Evolutionary conservation across 2,113 vertebrate genomes (phyloP).

Genomic region (Hepsetus odoe): DNA sequence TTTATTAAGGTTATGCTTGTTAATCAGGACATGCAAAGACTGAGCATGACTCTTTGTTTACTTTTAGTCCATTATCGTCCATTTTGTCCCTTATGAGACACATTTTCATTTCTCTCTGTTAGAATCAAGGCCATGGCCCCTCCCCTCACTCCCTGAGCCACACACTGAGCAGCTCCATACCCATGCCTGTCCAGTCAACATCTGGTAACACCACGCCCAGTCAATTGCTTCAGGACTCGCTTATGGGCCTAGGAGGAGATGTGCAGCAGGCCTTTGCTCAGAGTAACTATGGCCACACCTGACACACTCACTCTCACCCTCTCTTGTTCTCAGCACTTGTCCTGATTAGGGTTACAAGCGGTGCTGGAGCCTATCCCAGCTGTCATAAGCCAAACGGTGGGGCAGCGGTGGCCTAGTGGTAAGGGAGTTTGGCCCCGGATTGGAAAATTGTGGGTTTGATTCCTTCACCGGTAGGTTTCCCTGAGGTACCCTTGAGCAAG

Average conservation of each 20-base stretch:
- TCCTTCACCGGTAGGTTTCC: no score
- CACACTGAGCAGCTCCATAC: constrained; percentile 90
- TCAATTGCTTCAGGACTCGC: constrained; percentile 95
- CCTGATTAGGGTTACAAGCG: no score
- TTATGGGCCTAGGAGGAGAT: constrained; percentile 95
- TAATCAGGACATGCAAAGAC: background rate
- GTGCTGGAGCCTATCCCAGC: no score
- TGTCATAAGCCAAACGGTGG: no score
- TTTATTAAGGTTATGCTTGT: background rate
- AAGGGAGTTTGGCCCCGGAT: no score
- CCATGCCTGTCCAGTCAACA: constrained; percentile 90
- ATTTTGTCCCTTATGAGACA: constrained; percentile 10
- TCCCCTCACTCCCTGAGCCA: constrained; percentile 95
- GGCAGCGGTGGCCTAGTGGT: no score
- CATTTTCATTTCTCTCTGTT: constrained; percentile 58
- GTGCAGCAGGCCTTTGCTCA: constrained; percentile 97
- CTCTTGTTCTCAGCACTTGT: no score
- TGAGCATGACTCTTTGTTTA: background rate
- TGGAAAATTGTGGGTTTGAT: no score
- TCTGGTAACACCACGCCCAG: constrained; percentile 90
- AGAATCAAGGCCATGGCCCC: constrained; percentile 93
- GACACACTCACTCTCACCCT: no score
- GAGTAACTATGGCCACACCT: constrained; percentile 73
- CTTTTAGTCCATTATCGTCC: background rate
- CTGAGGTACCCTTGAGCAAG: no score